phyloP scores from a whole-genome alignment of 2,888 invertebrate genomes.

The Pachliopta kotzebuea region DNA sequence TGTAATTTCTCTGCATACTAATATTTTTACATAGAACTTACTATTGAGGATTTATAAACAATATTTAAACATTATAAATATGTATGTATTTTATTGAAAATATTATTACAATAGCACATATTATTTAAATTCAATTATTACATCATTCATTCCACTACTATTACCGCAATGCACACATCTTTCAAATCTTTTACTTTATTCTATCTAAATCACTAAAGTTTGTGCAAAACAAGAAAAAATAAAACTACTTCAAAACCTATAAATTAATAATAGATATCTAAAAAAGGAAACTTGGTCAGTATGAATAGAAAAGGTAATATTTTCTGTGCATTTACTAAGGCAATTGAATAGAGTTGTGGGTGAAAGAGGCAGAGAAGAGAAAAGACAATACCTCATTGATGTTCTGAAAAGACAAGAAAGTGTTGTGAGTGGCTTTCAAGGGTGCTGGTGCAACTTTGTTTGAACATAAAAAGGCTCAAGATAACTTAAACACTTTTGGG shows the following conservation, averaged over 20 bases:
- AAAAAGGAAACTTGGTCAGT: slow-evolving; percentile 3
- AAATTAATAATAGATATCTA: slow-evolving; percentile 6
- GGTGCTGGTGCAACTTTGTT: slow-evolving; percentile 59
- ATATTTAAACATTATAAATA: not conserved
- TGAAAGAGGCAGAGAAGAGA: slow-evolving; percentile 58
- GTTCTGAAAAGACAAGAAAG: slow-evolving; percentile 82
- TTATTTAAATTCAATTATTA: not conserved
- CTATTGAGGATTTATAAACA: not conserved
- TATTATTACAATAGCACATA: not conserved
- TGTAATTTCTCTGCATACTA: not conserved
- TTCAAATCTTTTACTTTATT: not conserved
- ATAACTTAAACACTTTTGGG: slow-evolving; percentile 4
- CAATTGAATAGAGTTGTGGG: slow-evolving; percentile 56
- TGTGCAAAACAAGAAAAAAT: slow-evolving; percentile 8
- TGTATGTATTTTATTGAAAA: not conserved
- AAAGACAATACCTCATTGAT: slow-evolving; percentile 80
- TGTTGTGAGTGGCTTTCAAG: slow-evolving; percentile 66
- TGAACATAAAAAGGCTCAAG: slow-evolving; percentile 32
- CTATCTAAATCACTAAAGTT: not conserved
- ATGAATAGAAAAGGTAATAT: not conserved
- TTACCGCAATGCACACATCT: not conserved
- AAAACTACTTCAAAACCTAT: slow-evolving; percentile 9
- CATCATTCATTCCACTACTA: not conserved
- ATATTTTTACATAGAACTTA: not conserved
- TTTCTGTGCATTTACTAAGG: slow-evolving; percentile 57